A percentile compares a stretch with the other conserved stretches of the same genome.
These are phyloP conservation scores for Arenicola marina DNA, from an alignment of 2,888 invertebrate species.

Conservation along the genomic window DNA sequence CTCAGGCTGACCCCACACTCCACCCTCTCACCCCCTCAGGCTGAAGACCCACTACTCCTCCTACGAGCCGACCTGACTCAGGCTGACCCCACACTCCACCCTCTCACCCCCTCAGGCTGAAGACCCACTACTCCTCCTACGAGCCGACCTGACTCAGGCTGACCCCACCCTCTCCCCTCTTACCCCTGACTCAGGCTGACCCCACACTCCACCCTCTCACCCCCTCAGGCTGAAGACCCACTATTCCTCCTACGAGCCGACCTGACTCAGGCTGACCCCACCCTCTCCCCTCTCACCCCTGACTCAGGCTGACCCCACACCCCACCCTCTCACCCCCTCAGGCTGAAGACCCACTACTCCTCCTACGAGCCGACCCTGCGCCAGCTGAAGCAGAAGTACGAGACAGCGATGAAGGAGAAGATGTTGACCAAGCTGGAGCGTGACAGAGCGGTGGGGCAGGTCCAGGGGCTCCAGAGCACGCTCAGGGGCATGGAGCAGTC, in stretches of 20 bases:
- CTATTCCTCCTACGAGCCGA: conserved; percentile 59
- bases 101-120: conserved; percentile 44
- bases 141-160: conserved; percentile 59
- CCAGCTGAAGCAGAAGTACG: conserved; percentile 59
- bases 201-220: no score
- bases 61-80: no score
- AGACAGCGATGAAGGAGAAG: conserved; percentile 61
- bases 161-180: no score
- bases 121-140: conserved; percentile 58
- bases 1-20: no score
- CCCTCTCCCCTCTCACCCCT: no score
- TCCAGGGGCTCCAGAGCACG: conserved; percentile 54
- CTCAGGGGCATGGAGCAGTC: conserved; percentile 42
- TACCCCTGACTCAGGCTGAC: no score
- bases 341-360: conserved; percentile 57
- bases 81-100: no score
- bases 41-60: no score
- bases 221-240: conserved; percentile 57
- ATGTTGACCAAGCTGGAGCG: conserved; percentile 60
- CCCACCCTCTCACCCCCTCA: no score
- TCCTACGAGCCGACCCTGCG: conserved; percentile 59
- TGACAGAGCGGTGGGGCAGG: conserved; percentile 59
- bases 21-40: no score
- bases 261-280: conserved; percentile 56
- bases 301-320: no score